Percentiles rank a stretch among this genome's conserved stretches.
Conservation (phyloP, 1,140 invertebrate species). For the Cyphomyrmex costatus region DNA sequence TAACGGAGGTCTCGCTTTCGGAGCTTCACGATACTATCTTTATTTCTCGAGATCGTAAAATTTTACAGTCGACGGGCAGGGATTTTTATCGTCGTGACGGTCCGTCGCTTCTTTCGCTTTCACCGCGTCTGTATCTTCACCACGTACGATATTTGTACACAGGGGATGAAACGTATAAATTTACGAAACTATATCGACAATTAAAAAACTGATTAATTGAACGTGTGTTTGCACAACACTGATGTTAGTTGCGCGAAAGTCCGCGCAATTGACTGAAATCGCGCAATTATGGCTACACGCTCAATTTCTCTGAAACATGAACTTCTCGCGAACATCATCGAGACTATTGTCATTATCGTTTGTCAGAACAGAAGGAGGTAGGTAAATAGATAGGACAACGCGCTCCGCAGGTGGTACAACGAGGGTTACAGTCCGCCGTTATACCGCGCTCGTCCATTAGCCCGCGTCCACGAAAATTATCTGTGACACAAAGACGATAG, state of each 20-base stretch:
- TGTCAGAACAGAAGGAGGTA: not conserved
- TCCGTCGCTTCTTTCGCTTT: slow-evolving; percentile 62
- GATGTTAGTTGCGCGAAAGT: not conserved
- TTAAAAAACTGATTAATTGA: not conserved
- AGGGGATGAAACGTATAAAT: not conserved
- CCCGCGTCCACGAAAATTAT: slow-evolving; percentile 81
- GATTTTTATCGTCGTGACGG: slow-evolving; percentile 76
- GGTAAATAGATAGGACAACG: slow-evolving; percentile 21
- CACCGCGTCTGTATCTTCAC: slow-evolving; percentile 4
- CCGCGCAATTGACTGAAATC: not conserved
- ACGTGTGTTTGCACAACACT: not conserved
- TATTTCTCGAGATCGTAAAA: slow-evolving; percentile 83
- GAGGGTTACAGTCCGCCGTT: slow-evolving; percentile 40
- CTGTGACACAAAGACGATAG: slow-evolving; percentile 80
- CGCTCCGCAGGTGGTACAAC: slow-evolving; percentile 48
- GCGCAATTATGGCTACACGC: too few relatives aligned
- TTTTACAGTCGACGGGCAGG: slow-evolving; percentile 83
- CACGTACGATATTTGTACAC: not conserved
- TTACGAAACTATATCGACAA: not conserved
- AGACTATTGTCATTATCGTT: slow-evolving; percentile 33
- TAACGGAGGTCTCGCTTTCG: slow-evolving; percentile 79
- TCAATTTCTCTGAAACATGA: not conserved
- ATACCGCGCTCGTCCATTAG: slow-evolving; percentile 73
- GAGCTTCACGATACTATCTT: slow-evolving; percentile 81
- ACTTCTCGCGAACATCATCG: slow-evolving; percentile 3